These are phyloP conservation scores for Marasmarcha lunaedactyla DNA, from an alignment of 2,888 invertebrate genomes.

Conservation along the genomic window DNA sequence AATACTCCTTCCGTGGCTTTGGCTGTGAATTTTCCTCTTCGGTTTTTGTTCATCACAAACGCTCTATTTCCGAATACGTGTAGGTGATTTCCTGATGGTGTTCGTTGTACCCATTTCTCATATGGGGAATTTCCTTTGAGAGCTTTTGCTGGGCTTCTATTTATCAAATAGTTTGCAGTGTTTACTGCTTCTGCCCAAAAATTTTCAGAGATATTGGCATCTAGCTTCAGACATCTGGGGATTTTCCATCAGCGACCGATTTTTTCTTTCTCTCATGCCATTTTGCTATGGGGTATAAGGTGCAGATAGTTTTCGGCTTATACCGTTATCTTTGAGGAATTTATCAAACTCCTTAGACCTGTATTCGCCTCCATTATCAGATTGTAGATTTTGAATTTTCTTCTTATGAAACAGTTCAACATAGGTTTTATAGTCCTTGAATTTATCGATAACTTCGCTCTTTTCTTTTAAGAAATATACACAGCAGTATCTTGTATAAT, in stretches of 20 bases:
- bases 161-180: not conserved
- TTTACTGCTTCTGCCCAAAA: not conserved
- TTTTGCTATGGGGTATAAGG: conserved; percentile 5
- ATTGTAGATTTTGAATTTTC: not conserved
- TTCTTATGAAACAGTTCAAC: not conserved
- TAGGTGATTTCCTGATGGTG: not conserved
- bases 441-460: not conserved
- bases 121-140: not conserved
- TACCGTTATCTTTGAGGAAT: not conserved
- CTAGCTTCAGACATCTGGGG: not conserved
- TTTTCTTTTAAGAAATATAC: not conserved
- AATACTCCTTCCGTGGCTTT: not conserved
- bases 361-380: not conserved
- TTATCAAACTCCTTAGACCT: not conserved
- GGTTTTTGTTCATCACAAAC: not conserved
- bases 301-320: not conserved
- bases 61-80: not conserved
- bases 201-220: not conserved
- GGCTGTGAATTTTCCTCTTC: not conserved
- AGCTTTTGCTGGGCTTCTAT: not conserved
- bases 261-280: not conserved
- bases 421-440: not conserved
- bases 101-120: not conserved
- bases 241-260: not conserved
- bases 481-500: not conserved